Base-by-base conservation (phyloP, 2,113 vertebrate genomes). In the Syrmaticus mikado region DNA sequence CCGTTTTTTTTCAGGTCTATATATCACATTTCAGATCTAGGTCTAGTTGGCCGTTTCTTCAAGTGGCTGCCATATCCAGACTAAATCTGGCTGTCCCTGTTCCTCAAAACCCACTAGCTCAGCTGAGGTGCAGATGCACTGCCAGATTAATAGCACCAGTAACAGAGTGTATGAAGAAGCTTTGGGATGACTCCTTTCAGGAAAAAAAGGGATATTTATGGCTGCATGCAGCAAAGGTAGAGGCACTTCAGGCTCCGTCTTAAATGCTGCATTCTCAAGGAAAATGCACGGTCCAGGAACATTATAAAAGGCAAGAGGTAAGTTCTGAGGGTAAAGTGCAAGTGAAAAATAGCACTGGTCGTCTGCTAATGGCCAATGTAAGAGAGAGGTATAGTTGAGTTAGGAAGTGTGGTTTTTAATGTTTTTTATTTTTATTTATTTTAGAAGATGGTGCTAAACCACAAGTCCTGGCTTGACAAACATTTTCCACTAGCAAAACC, bases 361-460 rank as follows among this genome's bases (percentile, higher is more conserved):
- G 58, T 24, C 55, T 9, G 5, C 60, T 85, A 46, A 8, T 87
- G 34, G 18, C 48, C 75, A 46, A 73, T 24, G 58, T 82, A 14
- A 58, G 48, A 86, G 67, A 85, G 30, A 38, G 12, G 18, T n/a
- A 24, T n/a, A 24, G n/a, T 24, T 86, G 32, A 58, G 57, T 58
- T 20, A 58, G 55, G 30, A 32, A 27, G 38, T 64, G n/a, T 60
- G 61, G 38, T 17, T 40, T 64, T 18, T 11, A 8, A 25, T 40
- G 61, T 38, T 38, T 25, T 83, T 80, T 89, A 32, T 64, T 86
- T 43, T 94, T 89, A 62, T 11, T 60, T 40, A 75, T 61, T 85
- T 88, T 81, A 84, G 52, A 91, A 30, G n/a, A 73, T 83, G 60
- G 74, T 85, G 79, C n/a, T 95, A 78, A 90, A 84, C 40, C 40